Percentiles rank a stretch among this genome's conserved stretches.
Evolutionary conservation across 2,113 vertebrate genomes (phyloP).

Genomic region (Cyanistes caeruleus): DNA sequence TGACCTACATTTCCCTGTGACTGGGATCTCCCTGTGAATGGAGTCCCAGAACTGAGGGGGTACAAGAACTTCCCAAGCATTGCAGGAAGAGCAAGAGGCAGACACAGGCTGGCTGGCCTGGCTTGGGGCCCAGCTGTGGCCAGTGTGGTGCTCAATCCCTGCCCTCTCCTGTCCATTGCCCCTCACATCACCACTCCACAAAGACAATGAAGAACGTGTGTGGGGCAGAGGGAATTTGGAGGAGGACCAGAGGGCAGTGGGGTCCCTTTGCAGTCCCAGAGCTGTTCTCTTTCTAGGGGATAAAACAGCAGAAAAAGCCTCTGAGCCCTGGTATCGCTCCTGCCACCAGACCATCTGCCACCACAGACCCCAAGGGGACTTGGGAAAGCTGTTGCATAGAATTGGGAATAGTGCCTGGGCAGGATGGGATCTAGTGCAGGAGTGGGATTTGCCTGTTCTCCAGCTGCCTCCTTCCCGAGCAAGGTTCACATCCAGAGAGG

Average conservation of each 20-base stretch:
- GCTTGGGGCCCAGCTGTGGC: accelerated
- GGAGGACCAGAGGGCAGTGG: background rate
- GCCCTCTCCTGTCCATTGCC: background rate
- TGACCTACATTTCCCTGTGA: background rate
- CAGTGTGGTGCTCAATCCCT: background rate
- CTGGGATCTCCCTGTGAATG: background rate
- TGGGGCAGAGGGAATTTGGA: background rate
- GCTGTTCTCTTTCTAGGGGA: background rate
- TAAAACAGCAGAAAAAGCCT: background rate
- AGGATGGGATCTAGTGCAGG: background rate
- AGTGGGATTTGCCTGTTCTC: background rate
- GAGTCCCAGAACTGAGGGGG: background rate
- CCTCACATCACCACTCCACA: background rate
- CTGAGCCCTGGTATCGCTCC: background rate
- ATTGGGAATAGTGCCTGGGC: background rate
- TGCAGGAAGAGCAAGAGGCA: background rate
- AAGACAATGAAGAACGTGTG: accelerated
- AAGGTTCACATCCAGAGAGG: conserved; percentile 24
- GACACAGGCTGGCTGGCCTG: background rate
- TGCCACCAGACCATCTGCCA: conserved; percentile 26
- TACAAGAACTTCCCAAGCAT: background rate
- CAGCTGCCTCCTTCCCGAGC: background rate
- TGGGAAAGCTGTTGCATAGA: background rate
- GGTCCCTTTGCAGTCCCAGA: background rate
- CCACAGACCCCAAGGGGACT: background rate